Conservation (phyloP, 2,797 vertebrate genomes). For the Notolepis coatsorum region DNA sequence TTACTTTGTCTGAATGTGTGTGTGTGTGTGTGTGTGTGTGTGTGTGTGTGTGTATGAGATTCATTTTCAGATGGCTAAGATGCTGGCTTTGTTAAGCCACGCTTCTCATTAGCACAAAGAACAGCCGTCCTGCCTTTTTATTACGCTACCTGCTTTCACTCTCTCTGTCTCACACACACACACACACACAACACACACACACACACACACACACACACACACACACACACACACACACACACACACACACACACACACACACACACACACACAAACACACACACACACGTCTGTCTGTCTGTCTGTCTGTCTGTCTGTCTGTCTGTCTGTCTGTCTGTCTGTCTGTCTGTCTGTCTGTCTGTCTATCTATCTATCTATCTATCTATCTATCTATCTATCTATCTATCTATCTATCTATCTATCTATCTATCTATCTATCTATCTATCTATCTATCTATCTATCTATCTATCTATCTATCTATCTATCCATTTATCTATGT, state of each 20-base stretch:
- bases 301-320: not conserved
- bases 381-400: not conserved
- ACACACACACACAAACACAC: too few species aligned
- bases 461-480: not conserved
- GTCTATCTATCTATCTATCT: too few species aligned
- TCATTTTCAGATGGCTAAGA: constrained; percentile 33
- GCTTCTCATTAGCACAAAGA: constrained; percentile 11
- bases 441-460: not conserved
- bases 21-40: constrained; percentile 1
- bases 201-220: too few species aligned
- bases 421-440: not conserved
- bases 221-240: too few species aligned
- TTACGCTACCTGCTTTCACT: not conserved
- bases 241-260: too few species aligned
- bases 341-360: not conserved
- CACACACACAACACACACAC: too few species aligned
- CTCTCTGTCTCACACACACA: not conserved
- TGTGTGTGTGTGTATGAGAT: too few species aligned
- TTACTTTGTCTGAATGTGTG: not conserved
- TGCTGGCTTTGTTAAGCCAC: constrained; percentile 25
- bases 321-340: not conserved
- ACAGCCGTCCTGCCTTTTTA: not conserved
- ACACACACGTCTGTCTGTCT: too few species aligned
- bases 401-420: not conserved
- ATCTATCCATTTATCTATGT: not conserved